Conservation (phyloP, 2,113 vertebrate genomes). For the Dicrurus megarhynchus region DNA sequence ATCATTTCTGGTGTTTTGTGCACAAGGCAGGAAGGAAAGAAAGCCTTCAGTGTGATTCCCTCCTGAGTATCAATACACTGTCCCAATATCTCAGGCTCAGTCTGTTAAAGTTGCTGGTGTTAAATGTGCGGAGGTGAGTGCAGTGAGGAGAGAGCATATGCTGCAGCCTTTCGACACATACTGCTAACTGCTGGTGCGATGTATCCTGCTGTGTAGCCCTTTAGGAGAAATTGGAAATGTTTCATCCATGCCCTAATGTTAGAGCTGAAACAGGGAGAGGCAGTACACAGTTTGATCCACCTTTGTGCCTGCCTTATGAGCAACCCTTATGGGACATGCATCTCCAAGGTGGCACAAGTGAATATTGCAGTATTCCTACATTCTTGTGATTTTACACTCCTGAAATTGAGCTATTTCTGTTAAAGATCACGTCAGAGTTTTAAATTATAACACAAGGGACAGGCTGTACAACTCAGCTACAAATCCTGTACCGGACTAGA, state of each 20-base stretch:
- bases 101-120: background rate
- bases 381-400: background rate
- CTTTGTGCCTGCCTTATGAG: background rate
- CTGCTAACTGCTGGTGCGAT: background rate
- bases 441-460: background rate
- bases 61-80: background rate
- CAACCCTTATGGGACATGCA: background rate
- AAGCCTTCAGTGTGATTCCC: background rate
- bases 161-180: background rate
- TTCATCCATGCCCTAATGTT: background rate
- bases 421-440: background rate
- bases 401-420: background rate
- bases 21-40: background rate
- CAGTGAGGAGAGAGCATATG: background rate
- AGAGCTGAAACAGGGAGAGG: background rate
- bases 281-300: background rate
- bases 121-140: background rate
- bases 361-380: background rate
- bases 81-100: background rate
- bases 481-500: background rate
- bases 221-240: slow-evolving; percentile 2
- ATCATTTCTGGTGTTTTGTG: background rate
- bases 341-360: background rate
- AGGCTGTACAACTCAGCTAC: background rate
- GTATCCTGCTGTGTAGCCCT: background rate